Base-by-base conservation (phyloP, 2,113 vertebrate genomes). In the Athene cunicularia region DNA sequence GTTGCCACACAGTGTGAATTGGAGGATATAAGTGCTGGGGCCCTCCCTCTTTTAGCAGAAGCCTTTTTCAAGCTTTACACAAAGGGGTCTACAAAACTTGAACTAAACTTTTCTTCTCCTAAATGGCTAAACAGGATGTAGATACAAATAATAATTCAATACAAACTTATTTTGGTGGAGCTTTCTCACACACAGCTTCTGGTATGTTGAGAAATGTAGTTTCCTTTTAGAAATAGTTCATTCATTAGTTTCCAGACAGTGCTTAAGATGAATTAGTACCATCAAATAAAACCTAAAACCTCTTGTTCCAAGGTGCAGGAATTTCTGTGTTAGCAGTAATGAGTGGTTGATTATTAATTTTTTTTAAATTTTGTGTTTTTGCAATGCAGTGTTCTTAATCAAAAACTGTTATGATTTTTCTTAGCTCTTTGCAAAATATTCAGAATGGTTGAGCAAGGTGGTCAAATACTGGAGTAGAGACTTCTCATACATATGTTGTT, bases 101-200 rank as follows among this genome's bases (percentile, higher is more conserved):
- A 77, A 62, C 76, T 95, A 67, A 97, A 72, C 77, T 91, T 93
- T 97, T 96, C 72, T 90, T 89, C 86, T 87, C 35, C 53, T 86
- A 96, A 93, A 93, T 77, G 90, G 91, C 95, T 97, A 97, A 97
- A 98, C 98, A 98, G 98, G 98, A 98, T 98, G 93, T 93, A 97
- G 98, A 90, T 98, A 98, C 98, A 98, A 98, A 98, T 98, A 98
- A 98, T 98, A 96, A 94, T 98, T 98, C 92, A 97, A 85, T 96
- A 79, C 93, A 92, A 95, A 94, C 94, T 97, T 93, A 86, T 59
- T 94, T 94, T 93, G 37, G 35, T 95, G 80, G 55, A 90, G 90
- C 73, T 98, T 98, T 98, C 98, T 98, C 98, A 98, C 96, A 98
- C 94, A 64, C 60, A 86, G 35, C 80, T 96, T 96, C 91, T 96